These are phyloP conservation scores for Carollia perspicillata DNA, from an alignment of 2,113 vertebrate species.

Conservation along the genomic window DNA sequence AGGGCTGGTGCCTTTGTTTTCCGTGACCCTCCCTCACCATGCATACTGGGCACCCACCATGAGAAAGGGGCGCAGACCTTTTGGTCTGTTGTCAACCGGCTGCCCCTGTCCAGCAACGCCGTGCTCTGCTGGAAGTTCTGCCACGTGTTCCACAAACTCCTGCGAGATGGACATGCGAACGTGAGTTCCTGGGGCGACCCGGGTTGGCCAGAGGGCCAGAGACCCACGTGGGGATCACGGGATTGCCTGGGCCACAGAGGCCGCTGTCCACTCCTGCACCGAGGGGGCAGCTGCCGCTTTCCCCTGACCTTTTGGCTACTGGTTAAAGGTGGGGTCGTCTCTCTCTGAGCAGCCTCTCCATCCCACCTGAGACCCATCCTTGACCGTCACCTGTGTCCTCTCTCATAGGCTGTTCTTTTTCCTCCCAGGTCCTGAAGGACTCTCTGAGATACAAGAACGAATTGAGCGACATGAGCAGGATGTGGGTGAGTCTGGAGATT, in stretches of 20 bases:
- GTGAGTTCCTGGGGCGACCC: slow-evolving; percentile 81
- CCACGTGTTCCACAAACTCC: slow-evolving; percentile 98
- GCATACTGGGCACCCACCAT: slow-evolving; percentile 97
- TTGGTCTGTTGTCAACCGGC: slow-evolving; percentile 94
- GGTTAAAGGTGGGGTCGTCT: accelerated
- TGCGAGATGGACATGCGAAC: slow-evolving; percentile 94
- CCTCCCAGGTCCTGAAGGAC: slow-evolving; percentile 94
- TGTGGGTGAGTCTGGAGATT: slow-evolving; percentile 91
- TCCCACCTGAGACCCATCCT: background rate
- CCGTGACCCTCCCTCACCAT: slow-evolving; percentile 91
- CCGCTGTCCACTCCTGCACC: accelerated
- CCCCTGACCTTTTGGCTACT: background rate
- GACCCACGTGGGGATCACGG: background rate
- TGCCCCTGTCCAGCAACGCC: slow-evolving; percentile 96
- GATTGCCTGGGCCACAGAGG: background rate
- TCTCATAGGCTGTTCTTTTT: background rate
- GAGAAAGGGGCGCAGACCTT: slow-evolving; percentile 98
- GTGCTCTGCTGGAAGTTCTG: slow-evolving; percentile 99
- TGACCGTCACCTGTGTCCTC: background rate
- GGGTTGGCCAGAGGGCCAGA: background rate
- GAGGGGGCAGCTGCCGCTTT: background rate
- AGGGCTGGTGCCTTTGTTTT: slow-evolving; percentile 5
- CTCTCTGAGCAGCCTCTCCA: background rate
- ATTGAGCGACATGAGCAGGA: slow-evolving; percentile 97
- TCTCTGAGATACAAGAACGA: slow-evolving; percentile 95